Evolutionary conservation across 2,113 vertebrate genomes (phyloP).

Genomic region (Charadrius vociferus): DNA sequence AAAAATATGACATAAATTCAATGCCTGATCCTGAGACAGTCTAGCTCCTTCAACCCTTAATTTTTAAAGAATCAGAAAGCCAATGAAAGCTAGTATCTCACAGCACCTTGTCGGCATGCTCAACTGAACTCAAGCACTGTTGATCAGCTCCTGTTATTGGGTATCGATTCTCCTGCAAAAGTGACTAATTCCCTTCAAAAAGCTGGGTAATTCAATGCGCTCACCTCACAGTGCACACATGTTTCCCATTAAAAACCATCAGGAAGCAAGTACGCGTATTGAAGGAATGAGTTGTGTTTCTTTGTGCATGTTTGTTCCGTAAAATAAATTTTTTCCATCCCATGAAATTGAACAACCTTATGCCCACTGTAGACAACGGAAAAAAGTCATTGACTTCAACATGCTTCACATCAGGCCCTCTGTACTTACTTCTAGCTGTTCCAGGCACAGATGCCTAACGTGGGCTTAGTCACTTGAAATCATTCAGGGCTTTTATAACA

Average conservation of each 20-base stretch:
- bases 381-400: neutral
- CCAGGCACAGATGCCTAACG: neutral
- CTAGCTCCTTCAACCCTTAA: neutral
- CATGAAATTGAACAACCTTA: neutral
- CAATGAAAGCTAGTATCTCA: neutral
- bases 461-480: constrained; percentile 15
- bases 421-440: neutral
- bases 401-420: neutral
- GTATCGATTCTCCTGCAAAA: neutral
- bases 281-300: neutral
- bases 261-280: neutral
- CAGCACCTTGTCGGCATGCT: neutral
- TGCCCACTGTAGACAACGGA: neutral
- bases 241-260: constrained; percentile 3
- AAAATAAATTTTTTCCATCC: neutral
- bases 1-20: neutral
- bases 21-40: neutral
- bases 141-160: neutral
- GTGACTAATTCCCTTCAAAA: neutral
- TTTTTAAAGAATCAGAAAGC: constrained; percentile 11
- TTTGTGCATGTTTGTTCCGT: constrained; percentile 19
- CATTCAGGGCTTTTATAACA: constrained; percentile 10
- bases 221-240: neutral
- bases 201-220: neutral
- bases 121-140: neutral